Evolutionary conservation across 2,113 vertebrate genomes (phyloP).

Genomic region (Struthio camelus): DNA sequence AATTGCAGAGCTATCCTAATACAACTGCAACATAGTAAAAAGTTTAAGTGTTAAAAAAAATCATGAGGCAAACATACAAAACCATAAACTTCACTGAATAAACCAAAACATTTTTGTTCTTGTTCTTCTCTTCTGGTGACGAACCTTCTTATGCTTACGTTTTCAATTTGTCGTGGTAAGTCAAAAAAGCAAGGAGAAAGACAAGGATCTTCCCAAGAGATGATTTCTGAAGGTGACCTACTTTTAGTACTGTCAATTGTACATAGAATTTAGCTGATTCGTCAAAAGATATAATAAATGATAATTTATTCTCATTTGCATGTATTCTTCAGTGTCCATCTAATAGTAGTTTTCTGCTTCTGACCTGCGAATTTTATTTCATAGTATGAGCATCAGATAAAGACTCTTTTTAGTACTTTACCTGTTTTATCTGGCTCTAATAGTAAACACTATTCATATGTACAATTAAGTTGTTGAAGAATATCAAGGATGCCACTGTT

Average conservation of each 20-base stretch:
- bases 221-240: background rate
- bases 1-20: background rate
- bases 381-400: background rate
- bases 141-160: background rate
- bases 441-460: background rate
- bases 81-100: background rate
- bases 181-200: background rate
- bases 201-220: background rate
- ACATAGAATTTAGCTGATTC: background rate
- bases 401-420: background rate
- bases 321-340: background rate
- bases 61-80: background rate
- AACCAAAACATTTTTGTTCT: background rate
- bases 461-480: background rate
- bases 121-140: background rate
- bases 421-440: background rate
- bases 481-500: background rate
- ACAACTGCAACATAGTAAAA: background rate
- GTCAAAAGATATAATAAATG: background rate
- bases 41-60: background rate
- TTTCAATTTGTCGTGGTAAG: background rate
- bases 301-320: background rate
- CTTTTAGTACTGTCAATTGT: background rate
- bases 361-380: background rate
- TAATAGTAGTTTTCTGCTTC: background rate